Evolutionary conservation across 2,113 vertebrate genomes (phyloP), one percentile per base, ranked within the genome.

Genomic region (Engraulis encrasicolus): DNA sequence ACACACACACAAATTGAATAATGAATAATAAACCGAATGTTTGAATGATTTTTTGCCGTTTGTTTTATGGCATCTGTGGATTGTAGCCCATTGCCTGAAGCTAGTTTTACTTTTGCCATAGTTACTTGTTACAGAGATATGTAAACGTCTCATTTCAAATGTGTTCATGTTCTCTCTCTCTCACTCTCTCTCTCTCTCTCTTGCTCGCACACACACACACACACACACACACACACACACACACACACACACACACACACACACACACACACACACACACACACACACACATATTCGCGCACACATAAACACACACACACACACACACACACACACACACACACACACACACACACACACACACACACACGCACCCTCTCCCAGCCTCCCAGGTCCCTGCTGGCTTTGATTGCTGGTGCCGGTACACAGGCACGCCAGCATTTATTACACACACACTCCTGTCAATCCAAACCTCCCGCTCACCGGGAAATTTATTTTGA

Each of bases 401-500:
- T 86, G 90, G 90, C 80, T 91, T 87, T 86, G 92, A 94, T 95
- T 92, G 94, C 93, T 94, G n/a, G 87, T 86, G 79, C 81, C 89
- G 87, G 89, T 95, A 97, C 96, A 96, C 95, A 96, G 95, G 92
- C 94, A 96, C 95, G 92, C 94, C 92, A 93, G 92, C 93, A 91
- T 50, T 95, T 95, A 95, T 95, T 95, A 95, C 96, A 96, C 94
- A 96, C 94, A 96, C 93, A 94, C 91, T 91, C 88, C 81, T 89
- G 93, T 93, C 95, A 94, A 92, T 91, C 90, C 93, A 91, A 90
- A 92, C 93, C 92, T 93, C 93, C 93, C 88, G 91, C 91, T 91
- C 93, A 92, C 90, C 87, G 89, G 89, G 86, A 89, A 90, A 96
- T 97, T 97, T 97, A 96, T 97, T 97, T 97, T 95, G 95, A 96